Evolutionary conservation across 2,797 vertebrate species (phyloP).

Genomic region (Ctenosaura bakeri): DNA sequence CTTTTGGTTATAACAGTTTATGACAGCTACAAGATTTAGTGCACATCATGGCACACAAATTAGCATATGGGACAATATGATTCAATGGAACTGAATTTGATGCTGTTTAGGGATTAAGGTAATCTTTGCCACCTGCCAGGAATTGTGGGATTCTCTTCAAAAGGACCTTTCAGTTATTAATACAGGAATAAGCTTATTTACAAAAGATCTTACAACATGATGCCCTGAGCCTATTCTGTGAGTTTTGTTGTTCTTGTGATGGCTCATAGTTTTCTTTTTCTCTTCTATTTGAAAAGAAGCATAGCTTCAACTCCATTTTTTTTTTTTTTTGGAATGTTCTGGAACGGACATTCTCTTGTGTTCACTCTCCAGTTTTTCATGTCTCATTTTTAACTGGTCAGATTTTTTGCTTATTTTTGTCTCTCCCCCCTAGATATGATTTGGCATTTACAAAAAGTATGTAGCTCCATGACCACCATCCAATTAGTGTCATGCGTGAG

Average conservation of each 20-base stretch:
- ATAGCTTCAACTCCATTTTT: neutral
- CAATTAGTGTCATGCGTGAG: no score
- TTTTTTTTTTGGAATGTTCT: neutral
- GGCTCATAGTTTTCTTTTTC: neutral
- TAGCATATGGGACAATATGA: neutral
- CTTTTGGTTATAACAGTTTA: neutral
- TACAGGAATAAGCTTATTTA: slow-evolving; percentile 14
- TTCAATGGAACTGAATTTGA: slow-evolving; percentile 7
- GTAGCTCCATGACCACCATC: no score
- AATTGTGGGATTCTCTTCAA: neutral
- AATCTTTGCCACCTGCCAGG: slow-evolving; percentile 27
- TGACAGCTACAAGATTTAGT: neutral
- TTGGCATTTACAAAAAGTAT: neutral
- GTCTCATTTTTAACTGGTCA: neutral
- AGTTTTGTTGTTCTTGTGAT: neutral
- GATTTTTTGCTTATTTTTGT: neutral
- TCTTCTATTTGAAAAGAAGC: neutral
- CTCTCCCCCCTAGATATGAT: neutral
- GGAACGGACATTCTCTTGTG: neutral
- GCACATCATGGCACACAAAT: neutral
- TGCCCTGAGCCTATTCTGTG: neutral
- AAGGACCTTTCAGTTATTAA: slow-evolving; percentile 18
- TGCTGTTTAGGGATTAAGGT: slow-evolving; percentile 6
- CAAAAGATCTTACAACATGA: slow-evolving; percentile 17
- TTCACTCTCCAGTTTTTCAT: neutral